These are phyloP conservation scores for Acrocephalus scirpaceus DNA, from an alignment of 2,797 vertebrate species.

Conservation along the genomic window DNA sequence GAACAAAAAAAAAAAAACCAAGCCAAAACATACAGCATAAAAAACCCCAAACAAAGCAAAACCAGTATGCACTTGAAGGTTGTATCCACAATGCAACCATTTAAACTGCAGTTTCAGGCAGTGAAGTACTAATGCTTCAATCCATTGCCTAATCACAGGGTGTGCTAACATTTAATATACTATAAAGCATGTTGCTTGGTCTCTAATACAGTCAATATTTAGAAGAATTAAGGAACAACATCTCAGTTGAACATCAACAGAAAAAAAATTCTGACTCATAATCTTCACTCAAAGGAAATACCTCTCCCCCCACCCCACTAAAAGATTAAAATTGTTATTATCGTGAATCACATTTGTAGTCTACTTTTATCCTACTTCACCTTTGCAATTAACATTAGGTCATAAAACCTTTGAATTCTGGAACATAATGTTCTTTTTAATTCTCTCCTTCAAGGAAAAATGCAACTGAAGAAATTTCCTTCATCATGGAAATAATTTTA, in stretches of 20 bases:
- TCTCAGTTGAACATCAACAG: not conserved
- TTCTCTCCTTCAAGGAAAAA: not conserved
- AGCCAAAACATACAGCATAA: not conserved
- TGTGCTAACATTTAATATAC: not conserved
- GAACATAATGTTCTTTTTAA: not conserved
- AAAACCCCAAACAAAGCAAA: not conserved
- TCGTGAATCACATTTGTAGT: not conserved
- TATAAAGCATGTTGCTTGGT: not conserved
- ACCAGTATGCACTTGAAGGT: not conserved
- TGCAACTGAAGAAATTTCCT: not conserved
- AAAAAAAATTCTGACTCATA: not conserved
- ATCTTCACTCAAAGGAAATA: not conserved
- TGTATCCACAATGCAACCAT: not conserved
- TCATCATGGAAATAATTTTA: not conserved
- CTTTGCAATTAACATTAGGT: not conserved
- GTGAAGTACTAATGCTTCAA: not conserved
- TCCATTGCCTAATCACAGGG: not conserved
- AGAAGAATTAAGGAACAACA: not conserved
- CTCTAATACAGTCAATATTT: not conserved
- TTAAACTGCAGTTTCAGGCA: not conserved
- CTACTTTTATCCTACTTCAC: not conserved
- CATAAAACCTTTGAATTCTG: not conserved
- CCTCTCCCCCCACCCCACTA: accelerated
- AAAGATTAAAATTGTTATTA: not conserved
- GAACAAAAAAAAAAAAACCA: not conserved